A percentile compares a stretch with the other conserved stretches of the same genome.
phyloP scores from a whole-genome alignment of 2,113 vertebrate genomes.

The Melierax canorus region DNA sequence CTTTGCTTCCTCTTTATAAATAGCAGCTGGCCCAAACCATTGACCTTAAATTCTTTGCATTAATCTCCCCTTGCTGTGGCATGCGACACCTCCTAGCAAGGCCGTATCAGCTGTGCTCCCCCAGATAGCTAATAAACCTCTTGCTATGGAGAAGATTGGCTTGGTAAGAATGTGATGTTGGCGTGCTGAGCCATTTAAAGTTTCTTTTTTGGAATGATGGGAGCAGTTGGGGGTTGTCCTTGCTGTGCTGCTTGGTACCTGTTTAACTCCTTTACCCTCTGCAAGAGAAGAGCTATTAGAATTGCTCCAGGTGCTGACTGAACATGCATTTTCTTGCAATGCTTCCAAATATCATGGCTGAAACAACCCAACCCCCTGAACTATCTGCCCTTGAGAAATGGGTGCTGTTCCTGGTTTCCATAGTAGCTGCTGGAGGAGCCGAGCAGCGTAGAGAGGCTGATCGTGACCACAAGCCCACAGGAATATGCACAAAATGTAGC shows the following conservation, averaged over 20 bases:
- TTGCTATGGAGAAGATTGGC: neutral
- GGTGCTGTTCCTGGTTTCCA: constrained; percentile 48
- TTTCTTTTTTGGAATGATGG: constrained; percentile 35
- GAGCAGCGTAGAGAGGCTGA: neutral
- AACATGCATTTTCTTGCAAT: accelerated
- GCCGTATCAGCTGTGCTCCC: constrained; percentile 52
- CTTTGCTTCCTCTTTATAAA: constrained; percentile 64
- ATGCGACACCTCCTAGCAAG: constrained; percentile 35
- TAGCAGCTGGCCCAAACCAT: constrained; percentile 57
- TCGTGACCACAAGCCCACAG: constrained; percentile 35
- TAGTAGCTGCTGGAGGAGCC: constrained; percentile 44
- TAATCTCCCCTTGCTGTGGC: constrained; percentile 47
- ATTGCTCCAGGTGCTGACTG: neutral
- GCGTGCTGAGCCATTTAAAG: neutral
- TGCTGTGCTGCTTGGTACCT: neutral
- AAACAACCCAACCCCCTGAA: neutral
- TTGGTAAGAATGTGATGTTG: constrained; percentile 22
- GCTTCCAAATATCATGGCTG: neutral
- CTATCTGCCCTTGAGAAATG: neutral
- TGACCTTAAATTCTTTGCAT: constrained; percentile 69
- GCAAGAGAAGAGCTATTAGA: neutral
- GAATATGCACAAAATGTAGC: neutral
- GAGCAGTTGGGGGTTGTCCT: constrained; percentile 2
- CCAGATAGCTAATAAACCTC: constrained; percentile 31
- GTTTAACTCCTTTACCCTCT: neutral